Evolutionary conservation across 2,797 vertebrate genomes (phyloP).

Genomic region (Margarornis squamiger): DNA sequence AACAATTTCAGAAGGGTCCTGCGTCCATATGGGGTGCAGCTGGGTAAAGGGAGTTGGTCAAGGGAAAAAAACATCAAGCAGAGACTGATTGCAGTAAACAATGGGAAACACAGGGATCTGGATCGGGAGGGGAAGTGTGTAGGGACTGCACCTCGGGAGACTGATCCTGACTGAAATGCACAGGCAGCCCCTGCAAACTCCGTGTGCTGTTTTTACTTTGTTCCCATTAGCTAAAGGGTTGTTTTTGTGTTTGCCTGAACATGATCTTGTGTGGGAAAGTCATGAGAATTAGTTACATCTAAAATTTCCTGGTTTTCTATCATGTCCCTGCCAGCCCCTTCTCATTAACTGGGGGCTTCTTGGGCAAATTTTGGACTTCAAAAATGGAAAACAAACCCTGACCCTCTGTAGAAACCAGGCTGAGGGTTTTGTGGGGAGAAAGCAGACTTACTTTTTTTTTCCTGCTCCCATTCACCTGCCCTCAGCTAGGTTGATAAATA

Average conservation of each 20-base stretch:
- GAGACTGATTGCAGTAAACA: not conserved
- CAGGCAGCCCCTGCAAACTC: not conserved
- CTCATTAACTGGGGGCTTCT: not conserved
- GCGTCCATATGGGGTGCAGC: not conserved
- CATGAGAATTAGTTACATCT: not conserved
- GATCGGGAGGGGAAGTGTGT: not conserved
- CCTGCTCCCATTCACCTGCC: not conserved
- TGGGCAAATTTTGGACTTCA: not conserved
- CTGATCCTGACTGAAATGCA: not conserved
- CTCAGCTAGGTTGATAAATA: slow-evolving; percentile 60
- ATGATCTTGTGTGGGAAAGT: not conserved
- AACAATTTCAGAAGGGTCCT: not conserved
- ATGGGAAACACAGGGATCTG: not conserved
- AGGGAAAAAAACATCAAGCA: not conserved
- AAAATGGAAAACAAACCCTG: not conserved
- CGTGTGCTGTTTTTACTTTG: not conserved
- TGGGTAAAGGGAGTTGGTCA: not conserved
- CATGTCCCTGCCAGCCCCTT: not conserved
- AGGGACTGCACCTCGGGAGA: not conserved
- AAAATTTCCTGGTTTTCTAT: not conserved
- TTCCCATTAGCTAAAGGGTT: not conserved
- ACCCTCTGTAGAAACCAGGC: not conserved
- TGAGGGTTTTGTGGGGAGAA: not conserved
- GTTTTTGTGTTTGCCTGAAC: not conserved
- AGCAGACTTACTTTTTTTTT: not conserved